Evolutionary conservation across 2,113 vertebrate species (phyloP).

Genomic region (Thermophis baileyi): DNA sequence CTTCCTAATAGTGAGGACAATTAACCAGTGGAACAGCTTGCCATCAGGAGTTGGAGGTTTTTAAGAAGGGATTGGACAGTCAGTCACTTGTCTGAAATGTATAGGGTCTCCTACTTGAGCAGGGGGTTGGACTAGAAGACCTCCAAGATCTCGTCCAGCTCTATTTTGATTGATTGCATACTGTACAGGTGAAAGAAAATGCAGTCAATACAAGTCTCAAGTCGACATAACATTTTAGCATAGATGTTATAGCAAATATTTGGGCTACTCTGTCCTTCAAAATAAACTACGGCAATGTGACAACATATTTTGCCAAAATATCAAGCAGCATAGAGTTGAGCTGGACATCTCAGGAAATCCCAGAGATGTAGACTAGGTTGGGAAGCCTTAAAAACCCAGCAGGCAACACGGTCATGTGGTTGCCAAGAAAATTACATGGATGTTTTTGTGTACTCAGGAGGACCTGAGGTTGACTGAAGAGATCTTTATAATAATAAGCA

Average conservation of each 20-base stretch:
- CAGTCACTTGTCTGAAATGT: too few species aligned
- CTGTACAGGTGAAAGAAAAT: background rate
- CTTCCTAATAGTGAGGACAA: too few species aligned
- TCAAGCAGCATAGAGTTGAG: background rate
- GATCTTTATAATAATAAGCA: background rate
- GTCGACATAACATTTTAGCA: background rate
- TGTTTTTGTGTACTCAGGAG: background rate
- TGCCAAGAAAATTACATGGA: background rate
- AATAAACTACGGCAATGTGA: background rate
- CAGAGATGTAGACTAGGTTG: background rate
- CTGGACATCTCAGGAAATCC: background rate
- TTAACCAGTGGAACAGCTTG: too few species aligned
- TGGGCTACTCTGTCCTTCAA: background rate
- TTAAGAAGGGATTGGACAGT: too few species aligned
- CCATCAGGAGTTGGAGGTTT: too few species aligned
- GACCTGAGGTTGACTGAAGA: background rate
- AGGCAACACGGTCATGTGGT: background rate
- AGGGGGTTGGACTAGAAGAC: too few species aligned
- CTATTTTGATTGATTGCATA: background rate
- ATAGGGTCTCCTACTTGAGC: too few species aligned
- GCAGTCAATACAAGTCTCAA: background rate
- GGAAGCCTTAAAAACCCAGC: background rate
- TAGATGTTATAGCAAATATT: background rate
- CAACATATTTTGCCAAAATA: background rate
- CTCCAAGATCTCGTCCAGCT: too few species aligned